Conservation (phyloP, 1,140 invertebrate species). For the Agraylea sexmaculata region DNA sequence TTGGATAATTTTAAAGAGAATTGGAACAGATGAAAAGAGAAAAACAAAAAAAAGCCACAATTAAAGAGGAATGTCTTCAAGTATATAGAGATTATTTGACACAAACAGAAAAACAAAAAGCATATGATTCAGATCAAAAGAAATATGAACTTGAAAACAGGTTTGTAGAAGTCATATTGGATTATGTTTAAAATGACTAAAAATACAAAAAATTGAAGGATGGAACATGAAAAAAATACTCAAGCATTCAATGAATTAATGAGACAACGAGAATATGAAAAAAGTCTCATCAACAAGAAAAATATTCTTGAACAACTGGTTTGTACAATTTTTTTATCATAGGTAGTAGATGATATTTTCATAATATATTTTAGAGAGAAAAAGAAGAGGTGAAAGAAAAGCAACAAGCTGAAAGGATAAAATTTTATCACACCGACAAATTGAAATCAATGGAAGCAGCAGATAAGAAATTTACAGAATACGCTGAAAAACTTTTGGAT, state of each 20-base stretch:
- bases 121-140: too few relatives aligned
- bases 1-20: conserved; percentile 5
- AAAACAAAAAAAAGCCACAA: neutral
- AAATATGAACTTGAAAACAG: too few relatives aligned
- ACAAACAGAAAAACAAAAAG: neutral
- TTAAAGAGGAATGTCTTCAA: conserved; percentile 2
- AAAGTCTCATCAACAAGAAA: too few relatives aligned
- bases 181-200: too few relatives aligned
- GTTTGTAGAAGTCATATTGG: too few relatives aligned
- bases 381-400: conserved; percentile 25
- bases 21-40: neutral
- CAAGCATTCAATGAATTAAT: neutral
- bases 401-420: conserved; percentile 25
- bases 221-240: too few relatives aligned
- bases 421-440: conserved; percentile 31
- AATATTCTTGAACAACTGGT: neutral
- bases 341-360: neutral
- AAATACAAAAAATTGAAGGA: too few relatives aligned
- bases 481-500: conserved; percentile 24
- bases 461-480: conserved; percentile 27
- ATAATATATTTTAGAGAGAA: conserved; percentile 24
- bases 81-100: conserved; percentile 6
- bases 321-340: neutral
- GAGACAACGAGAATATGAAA: neutral
- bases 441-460: conserved; percentile 26